These are phyloP conservation scores for Tricholauxania praeusta DNA, from an alignment of 2,888 invertebrate species.

Conservation along the genomic window DNA sequence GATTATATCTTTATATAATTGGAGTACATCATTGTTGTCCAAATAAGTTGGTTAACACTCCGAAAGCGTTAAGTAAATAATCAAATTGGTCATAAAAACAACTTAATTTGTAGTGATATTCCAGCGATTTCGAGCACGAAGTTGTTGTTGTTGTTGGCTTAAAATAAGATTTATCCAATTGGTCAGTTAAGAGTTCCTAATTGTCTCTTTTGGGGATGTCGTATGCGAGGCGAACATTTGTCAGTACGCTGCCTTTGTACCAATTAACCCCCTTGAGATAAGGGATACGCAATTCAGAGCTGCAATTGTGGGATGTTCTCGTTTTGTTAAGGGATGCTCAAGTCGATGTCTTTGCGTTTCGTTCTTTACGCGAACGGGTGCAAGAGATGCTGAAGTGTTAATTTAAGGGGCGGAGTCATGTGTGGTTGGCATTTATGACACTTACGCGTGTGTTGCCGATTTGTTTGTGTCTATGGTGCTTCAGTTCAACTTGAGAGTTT, in stretches of 20 bases:
- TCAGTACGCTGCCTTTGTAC: neutral
- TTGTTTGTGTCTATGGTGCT: neutral
- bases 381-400: constrained; percentile 42
- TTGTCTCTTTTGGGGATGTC: constrained; percentile 3
- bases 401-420: constrained; percentile 57
- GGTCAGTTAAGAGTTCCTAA: constrained; percentile 24
- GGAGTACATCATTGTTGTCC: constrained; percentile 38
- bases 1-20: constrained; percentile 31
- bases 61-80: constrained; percentile 25
- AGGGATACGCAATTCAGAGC: no score
- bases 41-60: constrained; percentile 42
- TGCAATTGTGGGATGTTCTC: neutral
- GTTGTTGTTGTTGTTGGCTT: neutral
- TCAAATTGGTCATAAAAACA: constrained; percentile 25
- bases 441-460: constrained; percentile 9
- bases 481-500: constrained; percentile 32
- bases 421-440: constrained; percentile 1
- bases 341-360: neutral
- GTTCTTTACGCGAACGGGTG: no score
- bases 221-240: neutral
- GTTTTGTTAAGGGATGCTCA: constrained; percentile 40
- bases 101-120: constrained; percentile 26
- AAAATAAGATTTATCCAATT: constrained; percentile 14
- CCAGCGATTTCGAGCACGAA: no score
- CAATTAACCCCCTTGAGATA: constrained; percentile 6